A percentile compares a stretch with the other conserved stretches of the same genome.
These are phyloP conservation scores for Aix galericulata DNA, from an alignment of 2,113 vertebrate genomes.

Conservation along the genomic window DNA sequence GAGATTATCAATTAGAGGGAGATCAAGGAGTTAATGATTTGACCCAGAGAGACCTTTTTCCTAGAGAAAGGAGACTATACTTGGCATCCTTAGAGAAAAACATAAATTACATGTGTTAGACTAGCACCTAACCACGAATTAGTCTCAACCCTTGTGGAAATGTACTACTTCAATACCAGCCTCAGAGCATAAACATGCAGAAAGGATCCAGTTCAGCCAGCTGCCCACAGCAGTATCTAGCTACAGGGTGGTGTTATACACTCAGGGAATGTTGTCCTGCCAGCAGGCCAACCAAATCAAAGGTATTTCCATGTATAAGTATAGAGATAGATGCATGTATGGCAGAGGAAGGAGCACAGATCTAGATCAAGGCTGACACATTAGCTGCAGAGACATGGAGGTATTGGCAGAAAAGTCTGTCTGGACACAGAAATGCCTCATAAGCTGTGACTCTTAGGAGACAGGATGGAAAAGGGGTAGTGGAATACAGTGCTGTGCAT, in stretches of 20 bases:
- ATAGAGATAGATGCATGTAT: neutral
- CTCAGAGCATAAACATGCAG: neutral
- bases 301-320: neutral
- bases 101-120: rapidly evolving
- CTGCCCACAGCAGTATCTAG: neutral
- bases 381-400: neutral
- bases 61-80: neutral
- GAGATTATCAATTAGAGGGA: neutral
- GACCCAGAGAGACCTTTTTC: neutral
- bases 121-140: neutral
- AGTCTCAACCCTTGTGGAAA: neutral
- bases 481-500: neutral
- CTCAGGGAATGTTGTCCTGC: neutral
- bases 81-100: neutral
- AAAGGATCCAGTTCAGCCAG: neutral
- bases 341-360: neutral
- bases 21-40: neutral
- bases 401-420: neutral
- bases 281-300: neutral
- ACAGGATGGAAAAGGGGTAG: neutral
- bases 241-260: neutral
- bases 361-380: neutral
- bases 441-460: neutral
- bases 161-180: neutral
- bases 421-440: neutral